Percentiles rank a stretch among this genome's conserved stretches.
Conservation (phyloP, 2,797 vertebrate species). For the Myripristis jacobus region DNA sequence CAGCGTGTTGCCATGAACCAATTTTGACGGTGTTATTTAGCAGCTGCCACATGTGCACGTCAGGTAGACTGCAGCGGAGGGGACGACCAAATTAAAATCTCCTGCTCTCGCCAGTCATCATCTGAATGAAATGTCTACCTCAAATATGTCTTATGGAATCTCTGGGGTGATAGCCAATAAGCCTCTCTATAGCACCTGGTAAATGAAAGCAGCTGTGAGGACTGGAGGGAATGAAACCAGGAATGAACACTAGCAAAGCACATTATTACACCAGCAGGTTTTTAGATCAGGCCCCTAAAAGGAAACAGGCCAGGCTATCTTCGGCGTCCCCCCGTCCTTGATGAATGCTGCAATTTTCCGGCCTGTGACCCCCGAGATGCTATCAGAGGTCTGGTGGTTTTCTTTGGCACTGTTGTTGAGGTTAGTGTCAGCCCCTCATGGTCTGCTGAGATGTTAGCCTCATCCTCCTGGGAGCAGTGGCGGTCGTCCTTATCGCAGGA, state of each 20-base stretch:
- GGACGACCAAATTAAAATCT: slow-evolving; percentile 18
- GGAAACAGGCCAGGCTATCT: slow-evolving; percentile 56
- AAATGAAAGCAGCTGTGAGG: slow-evolving; percentile 76
- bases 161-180: slow-evolving; percentile 21
- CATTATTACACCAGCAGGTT: slow-evolving; percentile 60
- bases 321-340: background rate
- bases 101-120: background rate
- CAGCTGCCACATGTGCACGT: slow-evolving; percentile 37
- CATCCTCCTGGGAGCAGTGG: slow-evolving; percentile 57
- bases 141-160: slow-evolving; percentile 31
- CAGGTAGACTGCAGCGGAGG: slow-evolving; percentile 12
- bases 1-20: slow-evolving; percentile 19
- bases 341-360: slow-evolving; percentile 68
- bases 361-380: slow-evolving; percentile 57
- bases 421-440: slow-evolving; percentile 26
- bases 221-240: slow-evolving; percentile 46
- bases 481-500: slow-evolving; percentile 73
- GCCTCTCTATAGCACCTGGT: slow-evolving; percentile 63
- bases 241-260: slow-evolving; percentile 49
- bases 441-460: slow-evolving; percentile 50
- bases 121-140: slow-evolving; percentile 55
- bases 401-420: slow-evolving; percentile 47
- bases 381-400: slow-evolving; percentile 63
- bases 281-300: slow-evolving; percentile 63
- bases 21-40: background rate